Evolutionary conservation across 2,888 invertebrate genomes (phyloP).

Genomic region (Ectemnius continuus): DNA sequence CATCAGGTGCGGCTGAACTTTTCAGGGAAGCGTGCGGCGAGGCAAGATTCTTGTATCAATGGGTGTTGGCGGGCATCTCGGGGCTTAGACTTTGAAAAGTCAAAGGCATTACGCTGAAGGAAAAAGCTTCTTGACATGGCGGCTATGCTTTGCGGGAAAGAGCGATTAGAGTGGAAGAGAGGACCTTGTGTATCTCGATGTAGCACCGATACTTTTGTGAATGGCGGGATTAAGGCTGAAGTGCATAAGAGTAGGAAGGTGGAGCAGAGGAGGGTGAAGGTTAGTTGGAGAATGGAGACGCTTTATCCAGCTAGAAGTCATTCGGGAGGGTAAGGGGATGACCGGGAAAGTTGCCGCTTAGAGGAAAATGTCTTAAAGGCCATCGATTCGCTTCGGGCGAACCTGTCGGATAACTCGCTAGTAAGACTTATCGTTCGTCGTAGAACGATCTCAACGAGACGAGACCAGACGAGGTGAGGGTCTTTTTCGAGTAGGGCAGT

Average conservation of each 20-base stretch:
- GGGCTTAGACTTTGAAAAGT: conserved; percentile 2
- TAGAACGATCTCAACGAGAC: conserved; percentile 43
- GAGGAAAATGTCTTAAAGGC: conserved; percentile 43
- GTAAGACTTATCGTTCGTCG: conserved; percentile 54
- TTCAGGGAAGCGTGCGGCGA: too few species aligned
- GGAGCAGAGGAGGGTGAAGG: not conserved
- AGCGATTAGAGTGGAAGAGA: too few species aligned
- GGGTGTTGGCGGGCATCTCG: not conserved
- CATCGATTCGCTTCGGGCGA: conserved; percentile 48
- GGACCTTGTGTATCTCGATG: too few species aligned
- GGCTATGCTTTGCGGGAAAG: not conserved
- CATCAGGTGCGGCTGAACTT: too few species aligned
- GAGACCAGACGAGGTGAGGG: conserved; percentile 38
- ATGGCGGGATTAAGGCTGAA: too few species aligned
- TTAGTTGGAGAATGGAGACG: conserved; percentile 9
- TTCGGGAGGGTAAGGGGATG: conserved; percentile 25
- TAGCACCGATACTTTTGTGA: too few species aligned
- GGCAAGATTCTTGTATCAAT: not conserved
- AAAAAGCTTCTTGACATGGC: not conserved
- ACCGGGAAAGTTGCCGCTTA: conserved; percentile 21
- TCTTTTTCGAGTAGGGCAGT: conserved; percentile 54
- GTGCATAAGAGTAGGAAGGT: too few species aligned
- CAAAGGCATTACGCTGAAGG: not conserved
- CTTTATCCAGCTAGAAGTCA: conserved; percentile 18
- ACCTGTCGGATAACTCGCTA: conserved; percentile 51